These are phyloP conservation scores for Centrocercus urophasianus DNA, from an alignment of 2,113 vertebrate genomes.

Conservation along the genomic window DNA sequence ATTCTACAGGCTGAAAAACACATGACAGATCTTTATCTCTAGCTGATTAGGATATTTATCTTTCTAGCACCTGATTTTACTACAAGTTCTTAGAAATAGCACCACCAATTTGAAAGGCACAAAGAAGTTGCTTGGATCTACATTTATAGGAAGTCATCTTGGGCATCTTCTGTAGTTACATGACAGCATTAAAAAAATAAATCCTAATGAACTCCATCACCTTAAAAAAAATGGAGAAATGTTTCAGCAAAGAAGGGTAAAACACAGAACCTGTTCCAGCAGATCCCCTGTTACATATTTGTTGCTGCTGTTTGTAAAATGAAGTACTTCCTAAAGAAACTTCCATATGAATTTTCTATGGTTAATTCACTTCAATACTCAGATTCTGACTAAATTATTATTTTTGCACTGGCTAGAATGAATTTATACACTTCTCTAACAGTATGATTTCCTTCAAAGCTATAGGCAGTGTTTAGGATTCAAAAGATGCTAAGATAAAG, in stretches of 20 bases:
- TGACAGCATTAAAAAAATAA: background rate
- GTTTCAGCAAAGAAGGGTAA: background rate
- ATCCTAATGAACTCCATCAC: background rate
- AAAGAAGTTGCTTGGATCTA: background rate
- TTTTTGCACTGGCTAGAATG: background rate
- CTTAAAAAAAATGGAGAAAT: background rate
- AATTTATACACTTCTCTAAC: background rate
- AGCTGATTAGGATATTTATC: background rate
- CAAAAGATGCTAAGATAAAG: constrained; percentile 21
- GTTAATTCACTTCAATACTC: background rate
- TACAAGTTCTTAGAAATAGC: background rate
- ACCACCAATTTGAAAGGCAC: background rate
- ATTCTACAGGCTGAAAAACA: background rate
- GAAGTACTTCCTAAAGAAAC: background rate
- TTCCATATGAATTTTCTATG: background rate
- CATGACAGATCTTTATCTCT: background rate
- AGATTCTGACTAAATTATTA: background rate
- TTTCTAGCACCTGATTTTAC: background rate
- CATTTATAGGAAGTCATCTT: background rate
- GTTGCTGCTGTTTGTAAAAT: background rate
- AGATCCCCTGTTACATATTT: background rate
- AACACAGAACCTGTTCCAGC: background rate
- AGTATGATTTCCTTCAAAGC: background rate
- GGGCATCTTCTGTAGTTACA: background rate
- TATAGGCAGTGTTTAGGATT: background rate